Percentiles rank a stretch among this genome's conserved stretches.
Conservation (phyloP, 2,113 vertebrate species). For the Oncorhynchus kisutch region DNA sequence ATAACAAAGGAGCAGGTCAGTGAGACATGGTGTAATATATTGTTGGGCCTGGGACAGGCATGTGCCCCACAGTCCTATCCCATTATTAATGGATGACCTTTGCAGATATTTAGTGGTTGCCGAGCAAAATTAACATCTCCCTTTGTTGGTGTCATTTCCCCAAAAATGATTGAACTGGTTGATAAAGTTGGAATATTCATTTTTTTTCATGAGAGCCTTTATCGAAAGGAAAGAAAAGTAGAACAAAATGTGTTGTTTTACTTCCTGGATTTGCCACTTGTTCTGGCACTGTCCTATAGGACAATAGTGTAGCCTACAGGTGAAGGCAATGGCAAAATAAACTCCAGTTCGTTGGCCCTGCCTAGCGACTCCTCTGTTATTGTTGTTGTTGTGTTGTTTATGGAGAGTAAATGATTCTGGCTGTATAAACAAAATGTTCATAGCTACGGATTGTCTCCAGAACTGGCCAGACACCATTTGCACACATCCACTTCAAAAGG, state of each 20-base stretch:
- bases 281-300: neutral
- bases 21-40: slow-evolving; percentile 50
- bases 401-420: neutral
- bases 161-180: neutral
- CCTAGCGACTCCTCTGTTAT: neutral
- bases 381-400: neutral
- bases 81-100: slow-evolving; percentile 64
- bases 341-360: neutral
- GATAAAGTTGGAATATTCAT: too few relatives aligned
- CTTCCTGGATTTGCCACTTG: too few relatives aligned
- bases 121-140: slow-evolving; percentile 50
- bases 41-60: slow-evolving; percentile 41
- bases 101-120: slow-evolving; percentile 50
- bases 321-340: too few relatives aligned
- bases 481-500: slow-evolving; percentile 54
- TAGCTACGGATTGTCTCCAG: neutral
- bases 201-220: too few relatives aligned
- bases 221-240: too few relatives aligned
- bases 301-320: neutral
- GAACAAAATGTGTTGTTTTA: too few relatives aligned
- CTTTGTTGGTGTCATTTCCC: slow-evolving; percentile 54
- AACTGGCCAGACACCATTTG: slow-evolving; percentile 24
- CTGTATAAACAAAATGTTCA: slow-evolving; percentile 23
- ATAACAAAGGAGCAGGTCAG: slow-evolving; percentile 45
- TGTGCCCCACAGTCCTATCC: slow-evolving; percentile 45